Base-by-base conservation (phyloP, 2,888 invertebrate genomes). In the Pyrocoelia pectoralis region DNA sequence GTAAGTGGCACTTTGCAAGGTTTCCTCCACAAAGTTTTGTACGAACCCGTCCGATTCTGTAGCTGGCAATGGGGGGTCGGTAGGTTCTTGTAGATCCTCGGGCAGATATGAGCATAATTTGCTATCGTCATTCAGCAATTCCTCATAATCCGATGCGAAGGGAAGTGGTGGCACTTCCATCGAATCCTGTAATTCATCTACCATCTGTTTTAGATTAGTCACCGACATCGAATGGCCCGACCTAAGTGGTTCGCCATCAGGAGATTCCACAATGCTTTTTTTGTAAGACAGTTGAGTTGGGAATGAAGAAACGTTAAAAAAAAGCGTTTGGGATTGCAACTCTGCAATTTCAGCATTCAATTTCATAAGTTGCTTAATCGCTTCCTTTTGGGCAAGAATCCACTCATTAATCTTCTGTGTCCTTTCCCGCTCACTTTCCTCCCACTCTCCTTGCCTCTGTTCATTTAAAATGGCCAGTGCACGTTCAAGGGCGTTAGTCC, bases 1-100 rank as follows among this genome's bases (percentile, higher is more conserved):
- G 2, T 75, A 65, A 56, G 73, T 66, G 61, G 84, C 83, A 66
- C 82, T 82, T 0, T 72, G 72, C 2, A 85, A 77, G 56, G 81
- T 81, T 61, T 79, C 71, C 15, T 77, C 79, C 0, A 84, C 86
- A 72, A 84, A 84, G 58, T 80, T 72, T 70, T 83, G 82, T 2
- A 85, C 84, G 52, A 85, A 70, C 15, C 80, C 72, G 53, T 87
- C 86, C 19, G 76, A 72, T 38, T 76, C 75, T 8, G 74, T 76
- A 0, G 77, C 75, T 1, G 78, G 76, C 68, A 75, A 74, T 1
- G 74, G 38, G 1, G 33, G 15, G 24, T 49, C 62, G 24, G 65
- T 61, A 57, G 69, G 61, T 61, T 33, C 33, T 33, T 50, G 72
- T 46, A 85, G 72, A 51, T 79, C 59, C 18, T 65, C 29, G n/a